Base-by-base conservation (phyloP, 2,113 vertebrate genomes). In the Lamprotornis superbus region DNA sequence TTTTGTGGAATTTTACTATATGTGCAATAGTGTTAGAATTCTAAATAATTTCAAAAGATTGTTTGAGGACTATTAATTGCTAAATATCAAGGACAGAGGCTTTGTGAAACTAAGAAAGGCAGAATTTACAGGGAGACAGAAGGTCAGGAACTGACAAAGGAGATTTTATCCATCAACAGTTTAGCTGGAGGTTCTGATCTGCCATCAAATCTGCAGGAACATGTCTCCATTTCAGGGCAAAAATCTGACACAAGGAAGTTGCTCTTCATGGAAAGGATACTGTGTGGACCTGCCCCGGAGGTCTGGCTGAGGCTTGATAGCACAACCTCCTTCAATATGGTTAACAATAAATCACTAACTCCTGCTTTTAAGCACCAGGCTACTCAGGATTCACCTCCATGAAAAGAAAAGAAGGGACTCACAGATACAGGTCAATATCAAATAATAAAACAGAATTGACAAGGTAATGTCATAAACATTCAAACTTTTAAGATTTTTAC, bases 111-210 rank as follows among this genome's bases (percentile, higher is more conserved):
- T 27, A 67, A 63, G 57, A 74, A 47, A 31, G 59, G 75, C 27
- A 76, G 82, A 59, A 71, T 35, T 52, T 96, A 37, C 9, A 23
- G 67, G 35, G 50, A 89, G 71, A 78, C 12, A 71, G 56, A 90
- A 83, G 64, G 64, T 83, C 76, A 57, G 56, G 39, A 89, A 44
- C 30, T 53, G 60, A 64, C 68, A 90, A 74, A 75, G 37, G 74
- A 83, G 59, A 80, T 92, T 94, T 87, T 89, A 83, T 83, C 68
- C 52, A 75, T 93, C 71, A 90, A 5, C 37, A 83, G 49, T 52
- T 93, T 96, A 90, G 68, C 79, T 86, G 52, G 64, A 89, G 40
- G 88, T 89, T 88, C 60, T 80, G 56, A 81, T 86, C 57, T 90
- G 64, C 79, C 47, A 83, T 74, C 35, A 53, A 33, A 80, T 68